Percentiles rank a stretch among this genome's conserved stretches.
Evolutionary conservation across 92 coral and sea anemone species (phyloP).

Genomic region (Parazoanthus darwini): DNA sequence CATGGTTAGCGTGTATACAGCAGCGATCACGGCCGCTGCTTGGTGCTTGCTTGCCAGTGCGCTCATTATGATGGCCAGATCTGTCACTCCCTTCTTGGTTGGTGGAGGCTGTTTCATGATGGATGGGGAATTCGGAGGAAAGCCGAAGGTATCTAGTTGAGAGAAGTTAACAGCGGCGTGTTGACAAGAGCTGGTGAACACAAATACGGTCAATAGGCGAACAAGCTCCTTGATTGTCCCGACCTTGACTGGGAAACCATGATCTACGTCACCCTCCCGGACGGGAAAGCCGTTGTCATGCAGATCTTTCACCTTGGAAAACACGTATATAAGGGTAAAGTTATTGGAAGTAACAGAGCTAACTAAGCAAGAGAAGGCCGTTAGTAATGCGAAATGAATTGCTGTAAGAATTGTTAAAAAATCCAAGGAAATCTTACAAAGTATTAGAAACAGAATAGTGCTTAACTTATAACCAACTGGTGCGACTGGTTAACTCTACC

Average conservation of each 20-base stretch:
- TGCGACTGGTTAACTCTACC: no score
- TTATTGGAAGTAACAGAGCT: background rate
- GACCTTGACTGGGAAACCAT: constrained; percentile 41
- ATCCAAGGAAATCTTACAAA: no score
- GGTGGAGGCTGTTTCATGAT: background rate
- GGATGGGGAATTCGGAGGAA: constrained; percentile 53
- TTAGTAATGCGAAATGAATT: no score
- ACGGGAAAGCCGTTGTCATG: constrained; percentile 50
- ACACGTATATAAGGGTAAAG: background rate
- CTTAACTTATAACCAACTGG: no score
- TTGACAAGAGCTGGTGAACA: constrained; percentile 66
- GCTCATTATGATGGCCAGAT: constrained; percentile 40
- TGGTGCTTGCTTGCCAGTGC: constrained; percentile 58
- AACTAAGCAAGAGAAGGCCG: no score
- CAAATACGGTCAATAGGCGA: constrained; percentile 53
- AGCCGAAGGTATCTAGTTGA: constrained; percentile 51
- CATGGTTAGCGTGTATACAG: constrained; percentile 57
- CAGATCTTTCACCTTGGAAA: constrained; percentile 37
- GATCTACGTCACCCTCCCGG: constrained; percentile 34
- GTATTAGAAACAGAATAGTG: no score
- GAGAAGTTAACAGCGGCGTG: constrained; percentile 81
- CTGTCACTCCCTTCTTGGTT: constrained; percentile 42
- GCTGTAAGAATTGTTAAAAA: no score
- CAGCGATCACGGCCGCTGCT: constrained; percentile 58
- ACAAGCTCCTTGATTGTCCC: constrained; percentile 32